Evolutionary conservation across 2,113 vertebrate genomes (phyloP).

Genomic region (Platysternon megacephalum): DNA sequence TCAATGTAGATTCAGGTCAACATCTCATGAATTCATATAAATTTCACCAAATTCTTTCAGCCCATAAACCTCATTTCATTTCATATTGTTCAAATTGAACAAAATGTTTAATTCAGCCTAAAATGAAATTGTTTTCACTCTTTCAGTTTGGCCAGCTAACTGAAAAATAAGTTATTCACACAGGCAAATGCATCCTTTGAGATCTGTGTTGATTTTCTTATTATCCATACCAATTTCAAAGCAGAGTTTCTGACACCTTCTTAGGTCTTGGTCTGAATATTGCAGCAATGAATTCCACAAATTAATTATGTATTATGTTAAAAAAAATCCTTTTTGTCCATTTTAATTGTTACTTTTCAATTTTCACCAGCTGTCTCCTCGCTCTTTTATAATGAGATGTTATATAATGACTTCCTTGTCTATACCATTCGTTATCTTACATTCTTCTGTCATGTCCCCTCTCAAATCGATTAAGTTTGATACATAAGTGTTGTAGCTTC

Average conservation of each 20-base stretch:
- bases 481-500: neutral
- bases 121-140: neutral
- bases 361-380: slow-evolving; percentile 50
- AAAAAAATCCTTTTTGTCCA: neutral
- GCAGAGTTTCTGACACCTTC: neutral
- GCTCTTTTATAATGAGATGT: slow-evolving; percentile 20
- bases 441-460: slow-evolving; percentile 11
- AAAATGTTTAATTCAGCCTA: neutral
- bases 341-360: slow-evolving; percentile 55
- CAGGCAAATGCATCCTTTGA: neutral
- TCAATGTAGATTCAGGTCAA: neutral
- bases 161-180: neutral
- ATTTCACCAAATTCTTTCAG: neutral
- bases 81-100: neutral
- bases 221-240: neutral
- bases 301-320: slow-evolving; percentile 62
- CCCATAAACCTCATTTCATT: neutral
- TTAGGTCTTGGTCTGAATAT: neutral
- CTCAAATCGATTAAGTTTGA: slow-evolving; percentile 12
- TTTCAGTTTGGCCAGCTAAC: neutral
- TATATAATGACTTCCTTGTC: slow-evolving; percentile 18
- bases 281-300: slow-evolving; percentile 30
- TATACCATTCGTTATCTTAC: slow-evolving; percentile 6
- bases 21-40: neutral
- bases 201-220: neutral